phyloP scores from a whole-genome alignment of 2,888 invertebrate genomes.

The Calameuta pallipes region DNA sequence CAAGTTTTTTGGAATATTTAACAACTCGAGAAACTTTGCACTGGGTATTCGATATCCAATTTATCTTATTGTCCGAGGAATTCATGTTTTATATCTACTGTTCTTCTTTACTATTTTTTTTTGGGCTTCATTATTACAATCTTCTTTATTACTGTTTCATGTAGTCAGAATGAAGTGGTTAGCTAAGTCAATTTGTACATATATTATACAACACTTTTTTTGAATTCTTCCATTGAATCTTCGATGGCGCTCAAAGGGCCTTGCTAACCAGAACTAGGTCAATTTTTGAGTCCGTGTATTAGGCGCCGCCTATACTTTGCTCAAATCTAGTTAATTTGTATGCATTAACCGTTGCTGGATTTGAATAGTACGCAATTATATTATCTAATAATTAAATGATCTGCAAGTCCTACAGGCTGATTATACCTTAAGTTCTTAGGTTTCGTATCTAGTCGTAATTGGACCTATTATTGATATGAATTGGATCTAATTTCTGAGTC shows the following conservation, averaged over 20 bases:
- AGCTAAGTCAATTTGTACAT: not conserved
- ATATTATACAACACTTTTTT: not conserved
- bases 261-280: no score
- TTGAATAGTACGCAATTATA: not conserved
- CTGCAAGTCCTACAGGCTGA: not conserved
- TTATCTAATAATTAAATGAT: not conserved
- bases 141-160: not conserved
- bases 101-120: not conserved
- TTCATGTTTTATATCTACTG: not conserved
- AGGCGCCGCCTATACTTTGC: not conserved
- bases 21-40: not conserved
- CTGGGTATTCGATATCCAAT: not conserved
- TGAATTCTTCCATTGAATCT: not conserved
- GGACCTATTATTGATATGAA: no score
- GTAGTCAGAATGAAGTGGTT: not conserved
- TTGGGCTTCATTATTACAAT: not conserved
- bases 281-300: not conserved
- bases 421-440: not conserved
- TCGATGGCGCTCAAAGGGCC: not conserved
- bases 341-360: not conserved
- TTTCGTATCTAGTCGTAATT: no score
- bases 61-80: not conserved
- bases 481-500: not conserved
- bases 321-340: not conserved
- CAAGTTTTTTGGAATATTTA: not conserved